phyloP scores from a whole-genome alignment of 2,888 invertebrate species.

The Drosophila prolongata region DNA sequence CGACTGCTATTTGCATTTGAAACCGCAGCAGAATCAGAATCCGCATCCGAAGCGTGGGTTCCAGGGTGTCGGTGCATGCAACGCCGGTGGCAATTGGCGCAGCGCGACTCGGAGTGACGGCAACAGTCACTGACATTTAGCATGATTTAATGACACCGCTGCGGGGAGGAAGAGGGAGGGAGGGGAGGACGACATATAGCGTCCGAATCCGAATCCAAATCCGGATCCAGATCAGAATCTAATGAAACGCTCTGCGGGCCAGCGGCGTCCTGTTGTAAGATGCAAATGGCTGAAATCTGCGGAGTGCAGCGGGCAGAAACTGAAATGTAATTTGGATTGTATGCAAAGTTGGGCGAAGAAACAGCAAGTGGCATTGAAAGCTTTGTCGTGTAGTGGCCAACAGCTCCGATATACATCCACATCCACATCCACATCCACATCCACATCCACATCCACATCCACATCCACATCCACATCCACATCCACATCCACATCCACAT shows the following conservation, averaged over 20 bases:
- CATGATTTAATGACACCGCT: constrained; percentile 78
- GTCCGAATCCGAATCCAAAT: constrained; percentile 15
- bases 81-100: constrained; percentile 62
- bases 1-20: constrained; percentile 69
- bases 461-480: no score
- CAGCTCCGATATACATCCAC: no score
- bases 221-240: constrained; percentile 33
- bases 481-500: no score
- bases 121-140: constrained; percentile 78
- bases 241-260: constrained; percentile 43
- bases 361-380: constrained; percentile 60
- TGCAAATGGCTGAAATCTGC: constrained; percentile 64
- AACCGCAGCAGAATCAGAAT: constrained; percentile 45
- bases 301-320: constrained; percentile 22
- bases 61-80: constrained; percentile 53
- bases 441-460: no score
- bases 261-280: constrained; percentile 60
- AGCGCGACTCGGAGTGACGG: constrained; percentile 62
- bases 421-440: no score
- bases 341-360: constrained; percentile 43
- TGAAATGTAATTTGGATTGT: constrained; percentile 66
- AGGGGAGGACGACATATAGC: neutral
- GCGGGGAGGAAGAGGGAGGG: constrained; percentile 36
- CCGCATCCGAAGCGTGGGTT: neutral
- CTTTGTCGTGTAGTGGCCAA: constrained; percentile 64